phyloP scores from a whole-genome alignment of 2,888 invertebrate genomes.

The Aradus depressus region DNA sequence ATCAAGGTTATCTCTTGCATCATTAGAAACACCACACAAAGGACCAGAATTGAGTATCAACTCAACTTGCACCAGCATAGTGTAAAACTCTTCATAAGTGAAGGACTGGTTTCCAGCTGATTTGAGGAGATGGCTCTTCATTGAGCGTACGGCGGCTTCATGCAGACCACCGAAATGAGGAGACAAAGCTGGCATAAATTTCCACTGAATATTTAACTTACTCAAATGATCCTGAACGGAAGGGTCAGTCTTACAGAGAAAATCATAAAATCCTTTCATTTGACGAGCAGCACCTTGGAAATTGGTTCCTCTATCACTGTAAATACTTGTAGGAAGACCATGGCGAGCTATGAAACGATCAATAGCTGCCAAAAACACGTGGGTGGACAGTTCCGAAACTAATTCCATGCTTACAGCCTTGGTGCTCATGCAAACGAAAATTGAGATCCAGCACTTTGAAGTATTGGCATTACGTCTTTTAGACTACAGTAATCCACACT shows the following conservation, averaged over 20 bases:
- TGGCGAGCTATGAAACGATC: background rate
- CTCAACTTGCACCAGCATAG: background rate
- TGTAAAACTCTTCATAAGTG: background rate
- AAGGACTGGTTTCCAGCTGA: background rate
- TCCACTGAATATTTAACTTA: background rate
- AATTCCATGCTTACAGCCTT: slow-evolving; percentile 2
- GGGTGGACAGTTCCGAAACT: background rate
- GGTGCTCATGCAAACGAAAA: slow-evolving; percentile 2
- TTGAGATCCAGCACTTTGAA: background rate
- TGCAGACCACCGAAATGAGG: background rate
- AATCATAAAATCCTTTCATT: background rate
- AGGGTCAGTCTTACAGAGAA: background rate
- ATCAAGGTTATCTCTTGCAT: background rate
- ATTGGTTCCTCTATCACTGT: slow-evolving; percentile 3
- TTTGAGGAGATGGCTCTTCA: background rate
- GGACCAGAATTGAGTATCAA: background rate
- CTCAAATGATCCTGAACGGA: too few relatives aligned
- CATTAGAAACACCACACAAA: background rate
- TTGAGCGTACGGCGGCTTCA: background rate
- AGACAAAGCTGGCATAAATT: background rate
- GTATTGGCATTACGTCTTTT: too few relatives aligned
- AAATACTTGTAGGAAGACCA: background rate
- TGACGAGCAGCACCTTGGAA: slow-evolving; percentile 2
- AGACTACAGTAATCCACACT: background rate
- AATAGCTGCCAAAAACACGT: background rate